phyloP scores from a whole-genome alignment of 2,113 vertebrate genomes.

The Caretta caretta region DNA sequence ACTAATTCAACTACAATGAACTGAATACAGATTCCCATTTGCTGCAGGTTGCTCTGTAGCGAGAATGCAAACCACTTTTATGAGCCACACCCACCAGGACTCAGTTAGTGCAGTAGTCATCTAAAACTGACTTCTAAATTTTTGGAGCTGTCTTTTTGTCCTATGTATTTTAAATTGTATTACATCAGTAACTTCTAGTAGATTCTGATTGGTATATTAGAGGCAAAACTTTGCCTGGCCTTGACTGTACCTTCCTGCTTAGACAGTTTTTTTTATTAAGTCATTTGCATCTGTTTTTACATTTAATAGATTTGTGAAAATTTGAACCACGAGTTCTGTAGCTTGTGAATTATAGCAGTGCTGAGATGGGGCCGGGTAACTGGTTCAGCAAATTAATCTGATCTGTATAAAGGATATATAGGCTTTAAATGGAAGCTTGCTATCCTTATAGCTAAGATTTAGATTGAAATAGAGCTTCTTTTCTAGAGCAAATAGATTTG shows the following conservation, averaged over 20 bases:
- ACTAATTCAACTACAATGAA: not conserved
- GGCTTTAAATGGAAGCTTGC: not conserved
- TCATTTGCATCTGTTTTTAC: not conserved
- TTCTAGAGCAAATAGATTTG: not conserved
- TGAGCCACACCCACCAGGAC: not conserved
- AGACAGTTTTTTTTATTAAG: not conserved
- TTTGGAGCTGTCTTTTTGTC: not conserved
- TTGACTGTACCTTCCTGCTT: not conserved
- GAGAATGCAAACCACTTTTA: not conserved
- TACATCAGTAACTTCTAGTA: not conserved
- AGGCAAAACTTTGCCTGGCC: not conserved
- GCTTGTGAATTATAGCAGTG: not conserved
- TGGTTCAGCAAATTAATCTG: not conserved
- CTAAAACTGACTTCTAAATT: not conserved
- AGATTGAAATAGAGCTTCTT: not conserved
- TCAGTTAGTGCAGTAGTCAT: not conserved
- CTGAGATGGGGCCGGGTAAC: not conserved
- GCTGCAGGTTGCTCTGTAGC: not conserved
- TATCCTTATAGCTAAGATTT: not conserved
- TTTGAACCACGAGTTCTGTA: not conserved
- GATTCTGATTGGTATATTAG: not conserved
- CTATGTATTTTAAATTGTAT: not conserved
- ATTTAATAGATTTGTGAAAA: not conserved
- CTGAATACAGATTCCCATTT: not conserved
- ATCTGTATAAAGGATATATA: not conserved